Percentiles rank a stretch among this genome's conserved stretches.
These are phyloP conservation scores for Sicus ferrugineus DNA, from an alignment of 2,888 invertebrate genomes.

Conservation along the genomic window DNA sequence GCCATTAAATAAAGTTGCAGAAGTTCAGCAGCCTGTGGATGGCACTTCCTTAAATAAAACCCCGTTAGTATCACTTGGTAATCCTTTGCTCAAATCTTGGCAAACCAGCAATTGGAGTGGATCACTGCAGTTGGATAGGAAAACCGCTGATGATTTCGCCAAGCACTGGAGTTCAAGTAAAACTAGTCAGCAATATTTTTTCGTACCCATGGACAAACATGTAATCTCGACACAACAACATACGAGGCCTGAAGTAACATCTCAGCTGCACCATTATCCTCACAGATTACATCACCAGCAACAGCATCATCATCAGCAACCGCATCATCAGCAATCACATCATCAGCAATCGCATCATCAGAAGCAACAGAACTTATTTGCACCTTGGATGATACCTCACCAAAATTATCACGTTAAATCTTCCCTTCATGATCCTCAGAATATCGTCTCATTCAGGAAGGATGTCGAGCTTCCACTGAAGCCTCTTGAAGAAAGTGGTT, in stretches of 20 bases:
- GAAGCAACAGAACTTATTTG: too few relatives aligned
- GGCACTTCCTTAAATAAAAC: background rate
- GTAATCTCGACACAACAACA: background rate
- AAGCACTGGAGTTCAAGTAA: background rate
- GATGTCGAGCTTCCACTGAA: background rate
- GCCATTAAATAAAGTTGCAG: constrained; percentile 18
- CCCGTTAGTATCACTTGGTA: background rate
- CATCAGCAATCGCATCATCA: background rate
- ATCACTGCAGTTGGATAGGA: background rate
- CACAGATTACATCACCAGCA: background rate
- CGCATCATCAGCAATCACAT: background rate
- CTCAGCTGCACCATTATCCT: background rate
- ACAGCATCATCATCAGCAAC: background rate
- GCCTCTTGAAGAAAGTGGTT: background rate
- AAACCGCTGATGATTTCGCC: background rate
- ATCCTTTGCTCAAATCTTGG: background rate
- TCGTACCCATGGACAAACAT: background rate
- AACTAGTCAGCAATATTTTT: background rate
- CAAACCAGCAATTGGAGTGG: background rate
- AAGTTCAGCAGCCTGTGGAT: background rate
- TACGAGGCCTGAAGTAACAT: too few relatives aligned
- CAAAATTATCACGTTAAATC: too few relatives aligned
- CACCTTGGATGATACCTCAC: too few relatives aligned
- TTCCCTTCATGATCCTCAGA: too few relatives aligned
- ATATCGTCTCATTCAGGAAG: too few relatives aligned